Evolutionary conservation across 2,797 vertebrate genomes (phyloP).

Genomic region (Podarcis siculus): DNA sequence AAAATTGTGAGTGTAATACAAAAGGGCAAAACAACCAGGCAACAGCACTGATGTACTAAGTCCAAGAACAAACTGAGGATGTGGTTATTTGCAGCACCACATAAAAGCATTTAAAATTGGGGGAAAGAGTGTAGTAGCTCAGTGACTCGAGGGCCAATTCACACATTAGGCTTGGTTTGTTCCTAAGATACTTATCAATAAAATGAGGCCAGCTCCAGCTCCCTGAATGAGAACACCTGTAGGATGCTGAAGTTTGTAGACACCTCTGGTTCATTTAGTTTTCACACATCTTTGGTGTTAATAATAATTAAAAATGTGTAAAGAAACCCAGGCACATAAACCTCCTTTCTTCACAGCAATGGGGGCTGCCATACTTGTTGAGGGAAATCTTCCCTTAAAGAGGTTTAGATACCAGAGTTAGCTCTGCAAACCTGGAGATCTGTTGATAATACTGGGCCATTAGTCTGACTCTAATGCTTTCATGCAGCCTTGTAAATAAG

Average conservation of each 20-base stretch:
- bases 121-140: not conserved
- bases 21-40: not conserved
- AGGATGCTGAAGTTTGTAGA: not conserved
- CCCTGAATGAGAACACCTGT: not conserved
- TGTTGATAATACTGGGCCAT: not conserved
- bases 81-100: not conserved
- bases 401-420: not conserved
- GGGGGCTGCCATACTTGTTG: too few relatives aligned
- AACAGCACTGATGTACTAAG: not conserved
- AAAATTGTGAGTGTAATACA: constrained; percentile 6
- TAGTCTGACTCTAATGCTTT: not conserved
- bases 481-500: too few relatives aligned
- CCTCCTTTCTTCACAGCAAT: too few relatives aligned
- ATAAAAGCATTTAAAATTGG: not conserved
- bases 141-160: not conserved
- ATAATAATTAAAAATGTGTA: too few relatives aligned
- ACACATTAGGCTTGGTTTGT: not conserved
- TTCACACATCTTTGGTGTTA: too few relatives aligned
- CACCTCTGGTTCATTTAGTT: too few relatives aligned
- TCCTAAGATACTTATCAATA: not conserved
- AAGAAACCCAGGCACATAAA: too few relatives aligned
- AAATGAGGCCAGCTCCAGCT: not conserved
- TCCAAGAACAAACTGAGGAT: not conserved
- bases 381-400: too few relatives aligned
- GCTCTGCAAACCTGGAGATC: not conserved